Conservation (phyloP, 2,797 vertebrate genomes). For the Avahi laniger region DNA sequence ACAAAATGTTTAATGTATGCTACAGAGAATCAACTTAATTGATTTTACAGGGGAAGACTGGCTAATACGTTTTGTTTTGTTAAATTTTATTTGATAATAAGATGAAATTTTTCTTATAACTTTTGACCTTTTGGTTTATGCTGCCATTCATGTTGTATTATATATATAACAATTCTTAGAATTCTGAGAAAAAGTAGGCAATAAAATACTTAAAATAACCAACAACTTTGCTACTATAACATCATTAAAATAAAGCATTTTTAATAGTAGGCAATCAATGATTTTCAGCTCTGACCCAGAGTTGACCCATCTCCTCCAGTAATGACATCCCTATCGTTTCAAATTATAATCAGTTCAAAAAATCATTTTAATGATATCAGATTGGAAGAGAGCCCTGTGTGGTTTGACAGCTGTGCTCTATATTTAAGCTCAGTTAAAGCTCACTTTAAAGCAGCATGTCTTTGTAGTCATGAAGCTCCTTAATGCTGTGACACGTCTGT, state of each 20-base stretch:
- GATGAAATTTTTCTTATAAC: background rate
- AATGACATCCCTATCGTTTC: background rate
- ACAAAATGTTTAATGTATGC: background rate
- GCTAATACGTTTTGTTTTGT: background rate
- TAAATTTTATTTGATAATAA: background rate
- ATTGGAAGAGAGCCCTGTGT: background rate
- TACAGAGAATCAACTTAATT: background rate
- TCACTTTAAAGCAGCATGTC: conserved; percentile 29
- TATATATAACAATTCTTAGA: background rate
- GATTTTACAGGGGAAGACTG: background rate
- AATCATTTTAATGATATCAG: conserved; percentile 7
- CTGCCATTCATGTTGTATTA: background rate
- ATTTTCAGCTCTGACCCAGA: conserved; percentile 41
- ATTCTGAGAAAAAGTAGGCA: background rate
- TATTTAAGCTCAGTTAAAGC: conserved; percentile 60
- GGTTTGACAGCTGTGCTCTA: conserved; percentile 54
- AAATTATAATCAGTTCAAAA: background rate
- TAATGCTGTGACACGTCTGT: conserved; percentile 45
- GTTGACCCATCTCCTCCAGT: conserved; percentile 13
- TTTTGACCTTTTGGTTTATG: background rate
- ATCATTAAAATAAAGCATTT: conserved; percentile 10
- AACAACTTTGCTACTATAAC: background rate
- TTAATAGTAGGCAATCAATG: background rate
- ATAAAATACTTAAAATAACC: background rate
- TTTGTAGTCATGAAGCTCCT: conserved; percentile 50